Evolutionary conservation across 2,113 vertebrate genomes (phyloP).

Genomic region (Leptobrachium leishanense): DNA sequence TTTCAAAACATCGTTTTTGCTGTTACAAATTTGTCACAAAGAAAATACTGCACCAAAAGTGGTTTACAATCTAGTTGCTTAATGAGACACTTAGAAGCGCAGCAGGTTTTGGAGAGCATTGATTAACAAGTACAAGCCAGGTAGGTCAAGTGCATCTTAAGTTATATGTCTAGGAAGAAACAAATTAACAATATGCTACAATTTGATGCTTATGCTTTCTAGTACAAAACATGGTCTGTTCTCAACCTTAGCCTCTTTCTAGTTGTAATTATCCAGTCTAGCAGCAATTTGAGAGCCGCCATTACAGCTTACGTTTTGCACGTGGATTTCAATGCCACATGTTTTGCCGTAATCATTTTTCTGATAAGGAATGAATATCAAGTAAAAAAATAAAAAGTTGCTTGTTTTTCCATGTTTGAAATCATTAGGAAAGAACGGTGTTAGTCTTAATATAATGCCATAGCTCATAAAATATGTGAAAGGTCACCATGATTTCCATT

Average conservation of each 20-base stretch:
- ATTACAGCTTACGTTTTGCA: too few relatives aligned
- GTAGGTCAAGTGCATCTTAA: constrained; percentile 16
- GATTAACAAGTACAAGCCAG: constrained; percentile 11
- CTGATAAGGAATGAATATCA: too few relatives aligned
- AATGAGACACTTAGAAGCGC: constrained; percentile 5
- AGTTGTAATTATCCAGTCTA: not conserved
- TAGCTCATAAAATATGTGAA: too few relatives aligned
- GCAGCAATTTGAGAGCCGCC: not conserved
- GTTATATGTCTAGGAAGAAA: constrained; percentile 5
- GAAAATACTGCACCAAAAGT: not conserved
- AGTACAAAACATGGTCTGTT: not conserved
- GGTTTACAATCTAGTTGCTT: not conserved
- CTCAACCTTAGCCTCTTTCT: not conserved
- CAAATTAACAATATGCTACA: not conserved
- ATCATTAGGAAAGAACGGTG: too few relatives aligned
- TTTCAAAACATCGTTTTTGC: too few relatives aligned
- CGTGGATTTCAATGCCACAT: too few relatives aligned
- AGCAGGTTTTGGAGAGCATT: constrained; percentile 12
- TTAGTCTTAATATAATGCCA: too few relatives aligned
- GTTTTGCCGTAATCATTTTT: too few relatives aligned
- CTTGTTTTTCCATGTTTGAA: too few relatives aligned
- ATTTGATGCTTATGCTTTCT: not conserved
- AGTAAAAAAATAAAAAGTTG: too few relatives aligned
- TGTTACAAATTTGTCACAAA: not conserved
- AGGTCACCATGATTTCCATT: too few relatives aligned